Base-by-base conservation (phyloP, 2,797 vertebrate genomes). In the Prionace glauca region DNA sequence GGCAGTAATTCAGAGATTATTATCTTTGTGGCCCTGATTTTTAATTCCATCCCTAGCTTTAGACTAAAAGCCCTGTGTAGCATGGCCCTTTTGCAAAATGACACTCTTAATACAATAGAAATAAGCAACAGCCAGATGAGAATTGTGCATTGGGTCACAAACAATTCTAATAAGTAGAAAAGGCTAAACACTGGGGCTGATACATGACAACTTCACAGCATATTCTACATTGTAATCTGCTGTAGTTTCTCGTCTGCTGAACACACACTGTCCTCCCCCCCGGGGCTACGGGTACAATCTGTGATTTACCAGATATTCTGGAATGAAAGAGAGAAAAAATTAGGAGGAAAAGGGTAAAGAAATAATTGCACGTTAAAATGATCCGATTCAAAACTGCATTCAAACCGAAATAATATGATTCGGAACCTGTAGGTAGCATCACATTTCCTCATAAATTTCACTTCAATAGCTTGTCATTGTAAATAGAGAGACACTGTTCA, bases 291-390 rank as follows among this genome's bases (percentile, higher is more conserved):
- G 29, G 24, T 88, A 60, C 2, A 56, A 12, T 65, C 88, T 9
- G 7, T 91, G 88, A 91, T 65, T 65, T 91, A 36, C 32, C 60
- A 91, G 88, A 91, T 91, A 91, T 91, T 91, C 16, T 62, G 60
- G 32, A 65, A 14, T 62, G 29, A 91, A 65, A 36, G 11, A 10
- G 41, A n/a, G 62, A n/a, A 16, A 79, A 79, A 10, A 18, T 65
- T 26, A 62, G 87, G 56, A 65, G 5, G 56, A n/a, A 90, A 90
- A 60, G 24, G 45, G 86, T 26, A 24, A 32, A 60, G 12, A 88
- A 56, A 88, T 84, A 56, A 45, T 7, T 84, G 16, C 10, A 20
- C 41, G 18, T 36, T 20, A 84, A 18, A 41, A 22, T 84, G 20
- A 1, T 41, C 79, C 20, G 18, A 8, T 41, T 41, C 4, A 41